phyloP scores from a whole-genome alignment of 35 echinoderm and acorn worm genomes.

The Stichopus chloronotus region DNA sequence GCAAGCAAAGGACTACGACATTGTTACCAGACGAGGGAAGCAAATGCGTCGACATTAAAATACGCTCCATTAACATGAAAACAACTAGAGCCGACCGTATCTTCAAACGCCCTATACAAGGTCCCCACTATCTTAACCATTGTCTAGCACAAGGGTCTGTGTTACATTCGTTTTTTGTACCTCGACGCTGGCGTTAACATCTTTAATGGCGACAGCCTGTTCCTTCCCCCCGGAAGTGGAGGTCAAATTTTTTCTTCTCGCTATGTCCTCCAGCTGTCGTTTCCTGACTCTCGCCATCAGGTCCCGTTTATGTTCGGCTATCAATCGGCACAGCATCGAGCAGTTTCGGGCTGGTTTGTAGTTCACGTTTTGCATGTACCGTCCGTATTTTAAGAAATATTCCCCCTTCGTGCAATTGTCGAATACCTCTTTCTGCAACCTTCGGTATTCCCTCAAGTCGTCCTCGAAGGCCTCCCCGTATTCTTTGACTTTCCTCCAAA shows the following conservation, averaged over 20 bases:
- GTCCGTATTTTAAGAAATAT: background rate
- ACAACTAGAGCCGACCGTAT: too few relatives aligned
- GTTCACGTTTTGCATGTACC: background rate
- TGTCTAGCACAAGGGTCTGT: too few relatives aligned
- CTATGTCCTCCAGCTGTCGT: background rate
- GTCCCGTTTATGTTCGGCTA: background rate
- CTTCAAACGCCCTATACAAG: too few relatives aligned
- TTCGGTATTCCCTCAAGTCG: slow-evolving; percentile 29
- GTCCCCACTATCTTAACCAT: background rate
- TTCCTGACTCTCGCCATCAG: background rate
- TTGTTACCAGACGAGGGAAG: too few relatives aligned
- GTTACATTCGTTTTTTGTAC: background rate
- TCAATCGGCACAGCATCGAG: background rate
- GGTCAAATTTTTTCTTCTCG: background rate
- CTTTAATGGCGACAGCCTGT: background rate
- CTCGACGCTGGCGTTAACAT: background rate
- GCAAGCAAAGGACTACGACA: too few relatives aligned
- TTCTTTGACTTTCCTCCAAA: slow-evolving; percentile 49
- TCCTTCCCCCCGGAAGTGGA: background rate
- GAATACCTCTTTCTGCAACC: background rate
- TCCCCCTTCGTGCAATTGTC: background rate
- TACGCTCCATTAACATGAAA: too few relatives aligned
- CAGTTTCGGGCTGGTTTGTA: background rate
- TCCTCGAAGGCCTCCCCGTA: slow-evolving; percentile 21
- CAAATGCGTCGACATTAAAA: too few relatives aligned